phyloP scores from a whole-genome alignment of 2,888 invertebrate genomes.

The Cephus sareptanus region DNA sequence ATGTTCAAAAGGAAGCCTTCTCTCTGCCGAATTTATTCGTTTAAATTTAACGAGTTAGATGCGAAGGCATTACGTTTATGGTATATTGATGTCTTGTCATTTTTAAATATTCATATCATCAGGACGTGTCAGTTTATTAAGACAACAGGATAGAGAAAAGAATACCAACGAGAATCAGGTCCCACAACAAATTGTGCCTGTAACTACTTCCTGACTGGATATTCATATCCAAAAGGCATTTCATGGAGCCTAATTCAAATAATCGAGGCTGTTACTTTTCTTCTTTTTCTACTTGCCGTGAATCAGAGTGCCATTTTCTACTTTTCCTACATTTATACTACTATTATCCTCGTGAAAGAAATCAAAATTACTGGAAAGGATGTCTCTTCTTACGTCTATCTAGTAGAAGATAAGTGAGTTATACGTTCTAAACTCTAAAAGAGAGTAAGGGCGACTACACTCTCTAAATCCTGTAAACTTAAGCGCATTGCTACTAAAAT shows the following conservation, averaged over 20 bases:
- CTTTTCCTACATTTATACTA: slow-evolving; percentile 24
- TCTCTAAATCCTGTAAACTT: background rate
- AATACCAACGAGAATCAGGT: background rate
- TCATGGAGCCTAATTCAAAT: background rate
- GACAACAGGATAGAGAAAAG: background rate
- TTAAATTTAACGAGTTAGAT: slow-evolving; percentile 58
- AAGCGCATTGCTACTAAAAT: background rate
- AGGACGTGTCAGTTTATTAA: background rate
- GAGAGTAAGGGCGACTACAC: background rate
- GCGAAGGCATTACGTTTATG: slow-evolving; percentile 44
- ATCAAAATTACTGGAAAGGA: slow-evolving; percentile 36
- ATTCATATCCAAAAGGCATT: background rate
- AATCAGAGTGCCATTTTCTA: slow-evolving; percentile 59
- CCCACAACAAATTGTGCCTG: background rate
- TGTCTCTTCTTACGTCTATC: slow-evolving; percentile 8
- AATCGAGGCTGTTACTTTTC: slow-evolving; percentile 1
- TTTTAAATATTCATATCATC: background rate
- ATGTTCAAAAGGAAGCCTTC: slow-evolving; percentile 34
- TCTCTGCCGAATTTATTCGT: slow-evolving; percentile 59
- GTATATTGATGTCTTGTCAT: background rate
- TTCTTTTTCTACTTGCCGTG: slow-evolving; percentile 48
- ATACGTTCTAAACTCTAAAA: background rate
- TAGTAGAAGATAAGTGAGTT: background rate
- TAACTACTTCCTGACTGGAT: background rate
- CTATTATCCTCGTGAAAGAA: slow-evolving; percentile 27